Conservation (phyloP, 2,797 vertebrate genomes). For the Nyctibius grandis region DNA sequence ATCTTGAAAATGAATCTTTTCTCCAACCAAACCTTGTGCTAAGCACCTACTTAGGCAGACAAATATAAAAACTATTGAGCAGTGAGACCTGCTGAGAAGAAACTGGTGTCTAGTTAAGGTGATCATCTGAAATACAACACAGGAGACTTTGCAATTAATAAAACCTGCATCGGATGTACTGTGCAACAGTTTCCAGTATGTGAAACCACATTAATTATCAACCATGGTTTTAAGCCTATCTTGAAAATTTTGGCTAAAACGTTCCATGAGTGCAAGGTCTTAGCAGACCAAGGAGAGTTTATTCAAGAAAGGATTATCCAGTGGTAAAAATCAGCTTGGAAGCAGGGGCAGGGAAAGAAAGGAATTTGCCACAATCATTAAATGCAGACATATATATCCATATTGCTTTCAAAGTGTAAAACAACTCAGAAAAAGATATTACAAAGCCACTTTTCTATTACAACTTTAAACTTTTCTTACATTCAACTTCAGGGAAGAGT, state of each 20-base stretch:
- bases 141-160: background rate
- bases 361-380: background rate
- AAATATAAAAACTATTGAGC: background rate
- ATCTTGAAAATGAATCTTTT: background rate
- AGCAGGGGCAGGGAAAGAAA: background rate
- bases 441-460: background rate
- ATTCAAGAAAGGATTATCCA: slow-evolving; percentile 34
- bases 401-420: background rate
- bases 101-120: background rate
- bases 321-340: slow-evolving; percentile 4
- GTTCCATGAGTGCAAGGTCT: background rate
- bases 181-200: background rate
- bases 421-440: background rate
- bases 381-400: background rate
- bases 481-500: background rate
- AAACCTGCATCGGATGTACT: background rate
- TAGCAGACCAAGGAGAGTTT: slow-evolving; percentile 11
- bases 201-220: background rate
- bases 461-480: background rate
- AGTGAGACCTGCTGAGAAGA: background rate
- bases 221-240: background rate
- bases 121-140: background rate
- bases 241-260: background rate
- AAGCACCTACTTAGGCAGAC: background rate
- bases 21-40: background rate